These are phyloP conservation scores for Ianthella basta DNA, from an alignment of 37 sponge, comb jelly and placozoan species.

Conservation along the genomic window DNA sequence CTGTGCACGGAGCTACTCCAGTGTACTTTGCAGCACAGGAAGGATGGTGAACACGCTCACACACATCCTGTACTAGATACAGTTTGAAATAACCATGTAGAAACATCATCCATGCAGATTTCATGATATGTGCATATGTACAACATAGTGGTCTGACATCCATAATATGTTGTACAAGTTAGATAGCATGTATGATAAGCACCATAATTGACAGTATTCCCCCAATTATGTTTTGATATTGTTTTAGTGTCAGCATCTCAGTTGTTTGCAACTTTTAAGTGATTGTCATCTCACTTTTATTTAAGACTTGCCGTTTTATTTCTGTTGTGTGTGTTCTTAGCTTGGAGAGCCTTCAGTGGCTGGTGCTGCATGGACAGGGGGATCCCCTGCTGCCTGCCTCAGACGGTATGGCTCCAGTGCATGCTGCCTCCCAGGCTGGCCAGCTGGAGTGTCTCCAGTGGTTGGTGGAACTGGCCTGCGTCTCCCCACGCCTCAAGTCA, in stretches of 20 bases:
- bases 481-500: slow-evolving; percentile 47
- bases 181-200: no score
- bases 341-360: slow-evolving; percentile 75
- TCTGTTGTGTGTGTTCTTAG: slow-evolving; percentile 28
- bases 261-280: no score
- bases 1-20: slow-evolving; percentile 86
- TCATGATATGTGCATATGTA: background rate
- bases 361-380: slow-evolving; percentile 64
- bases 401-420: slow-evolving; percentile 85
- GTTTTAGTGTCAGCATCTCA: no score
- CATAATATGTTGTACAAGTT: no score
- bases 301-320: no score
- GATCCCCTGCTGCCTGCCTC: slow-evolving; percentile 70
- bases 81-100: background rate
- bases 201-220: no score
- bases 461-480: slow-evolving; percentile 54
- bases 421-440: slow-evolving; percentile 88
- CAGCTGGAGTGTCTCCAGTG: slow-evolving; percentile 69
- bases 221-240: no score
- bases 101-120: background rate
- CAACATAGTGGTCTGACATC: no score
- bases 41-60: slow-evolving; percentile 69
- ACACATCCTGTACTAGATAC: no score
- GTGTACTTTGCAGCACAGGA: slow-evolving; percentile 94
- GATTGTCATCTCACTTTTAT: no score